Evolutionary conservation across 2,888 invertebrate species (phyloP), one percentile per base, ranked within the genome.

Genomic region (Ernsta delagoae): DNA sequence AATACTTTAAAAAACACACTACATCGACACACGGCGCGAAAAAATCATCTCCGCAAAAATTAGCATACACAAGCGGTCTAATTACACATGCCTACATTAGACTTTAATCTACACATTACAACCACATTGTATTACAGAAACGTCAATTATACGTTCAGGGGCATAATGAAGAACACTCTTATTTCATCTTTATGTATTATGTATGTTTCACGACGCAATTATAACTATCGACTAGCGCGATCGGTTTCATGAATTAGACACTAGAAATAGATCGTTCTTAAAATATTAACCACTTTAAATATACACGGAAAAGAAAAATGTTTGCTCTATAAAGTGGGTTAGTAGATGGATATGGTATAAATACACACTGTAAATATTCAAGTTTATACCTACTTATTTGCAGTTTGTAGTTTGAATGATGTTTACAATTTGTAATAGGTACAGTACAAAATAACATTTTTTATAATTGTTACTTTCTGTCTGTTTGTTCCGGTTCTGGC

Each of bases 171-270:
- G 64, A 59, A 64, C 36, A 54, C 36, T 70, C 50, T 70, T 61
- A 64, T 69, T 60, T 34, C 53, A 59, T 57, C 57, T n/a, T n/a
- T n/a, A n/a, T n/a, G n/a, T n/a, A n/a, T 50, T 57, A 66, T 69
- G 64, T 59, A 56, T 63, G 54, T 66, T 73, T 75, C 74, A 79
- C 73, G 70, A 77, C 76, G 79, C 74, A 79, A 81, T 82, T 75
- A 79, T 68, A 73, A 41, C 50, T 76, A 80, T 77, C 77, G 77
- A 74, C 75, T 41, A 67, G 53, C 65, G 75, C 76, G 73, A 75
- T 77, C 78, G 65, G 71, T 77, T 75, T 76, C 78, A 73, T 84
- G 82, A 84, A 82, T 83, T 82, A 82, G 71, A 73, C 56, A 72
- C 73, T 74, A 64, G 75, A 71, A 81, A 83, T 83, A 81, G 78